phyloP scores from a whole-genome alignment of 2,888 invertebrate species.

The Caradrina kadenii region DNA sequence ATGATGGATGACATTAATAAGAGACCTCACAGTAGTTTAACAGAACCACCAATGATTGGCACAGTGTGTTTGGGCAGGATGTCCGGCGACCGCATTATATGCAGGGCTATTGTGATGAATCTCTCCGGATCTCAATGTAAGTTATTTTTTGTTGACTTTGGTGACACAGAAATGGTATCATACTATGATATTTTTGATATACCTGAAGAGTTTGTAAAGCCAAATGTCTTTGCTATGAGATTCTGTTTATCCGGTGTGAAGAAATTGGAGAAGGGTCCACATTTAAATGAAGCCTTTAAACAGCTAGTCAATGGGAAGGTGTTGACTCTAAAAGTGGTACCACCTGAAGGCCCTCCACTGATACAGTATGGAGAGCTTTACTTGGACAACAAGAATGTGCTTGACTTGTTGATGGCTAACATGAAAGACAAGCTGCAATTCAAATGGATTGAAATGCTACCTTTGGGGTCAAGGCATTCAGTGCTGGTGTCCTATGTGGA shows the following conservation, averaged over 20 bases:
- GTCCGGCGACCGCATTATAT: constrained; percentile 92
- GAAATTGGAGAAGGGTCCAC: constrained; percentile 90
- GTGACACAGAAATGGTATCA: constrained; percentile 93
- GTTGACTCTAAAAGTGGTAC: constrained; percentile 92
- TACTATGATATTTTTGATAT: constrained; percentile 94
- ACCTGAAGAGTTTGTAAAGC: constrained; percentile 93
- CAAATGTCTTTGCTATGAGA: constrained; percentile 94
- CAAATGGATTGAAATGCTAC: constrained; percentile 80
- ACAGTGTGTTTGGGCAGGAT: constrained; percentile 94
- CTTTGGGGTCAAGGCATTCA: constrained; percentile 81
- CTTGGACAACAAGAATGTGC: constrained; percentile 90
- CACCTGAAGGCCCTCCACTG: constrained; percentile 93
- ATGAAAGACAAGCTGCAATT: constrained; percentile 85
- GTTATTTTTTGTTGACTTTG: constrained; percentile 95
- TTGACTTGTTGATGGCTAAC: constrained; percentile 88
- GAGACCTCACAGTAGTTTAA: constrained; percentile 91
- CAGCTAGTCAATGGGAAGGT: constrained; percentile 92
- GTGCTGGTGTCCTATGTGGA: constrained; percentile 92
- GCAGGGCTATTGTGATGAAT: constrained; percentile 94
- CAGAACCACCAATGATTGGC: constrained; percentile 93
- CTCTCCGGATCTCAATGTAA: constrained; percentile 93
- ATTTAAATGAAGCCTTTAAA: constrained; percentile 93
- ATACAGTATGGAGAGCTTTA: constrained; percentile 94
- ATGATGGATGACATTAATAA: constrained; percentile 94
- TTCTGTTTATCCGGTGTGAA: constrained; percentile 93